Base-by-base conservation (phyloP, 2,888 invertebrate genomes). In the Cerceris rybyensis region DNA sequence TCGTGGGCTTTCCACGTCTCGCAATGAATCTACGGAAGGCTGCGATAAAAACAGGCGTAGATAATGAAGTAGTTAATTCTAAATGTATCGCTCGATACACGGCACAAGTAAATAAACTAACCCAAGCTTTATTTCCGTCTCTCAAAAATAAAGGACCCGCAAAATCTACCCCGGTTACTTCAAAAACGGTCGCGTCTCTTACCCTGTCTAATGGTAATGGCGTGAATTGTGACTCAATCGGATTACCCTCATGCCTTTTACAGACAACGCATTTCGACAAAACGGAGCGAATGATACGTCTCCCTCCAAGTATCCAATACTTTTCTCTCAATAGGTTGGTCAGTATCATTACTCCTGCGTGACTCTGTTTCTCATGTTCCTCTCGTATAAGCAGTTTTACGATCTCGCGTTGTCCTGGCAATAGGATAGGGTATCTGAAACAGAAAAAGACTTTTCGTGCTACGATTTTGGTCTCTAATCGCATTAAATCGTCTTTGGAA, bases 41-140 rank as follows among this genome's bases (percentile, higher is more conserved):
- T 17, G 68, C 77, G 5, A 92, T 55, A 75, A 92, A 91, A 0
- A 70, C 75, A 7, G 80, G 61, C 0, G 91, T 89, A 7, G 88
- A 85, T 5, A 91, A 69, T 8, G 87, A 80, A 0, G 70, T 70
- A 0, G 90, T 87, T 2, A 91, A 46, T 77, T 93, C 92, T 14
- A 93, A 73, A 73, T 93, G 92, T 5, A 93, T n/a, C n/a, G 89
- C 88, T 16, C 92, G 73, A 46, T 90, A 91, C 0, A 89, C 79
- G 0, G 91, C 88, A 81, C 92, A 92, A 0, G 91, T 92, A 67
- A 87, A 89, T 1, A 93, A 46, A 16, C 86, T 81, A 8, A 92
- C 82, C 83, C 87, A 92, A 2, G 80, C 82, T 54, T 88, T 87
- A n/a, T n/a, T n/a, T n/a, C n/a, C n/a, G n/a, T n/a, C n/a, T n/a